Evolutionary conservation across 2,888 invertebrate species (phyloP), one percentile per base, ranked within the genome.

Genomic region (Melieria omissa): DNA sequence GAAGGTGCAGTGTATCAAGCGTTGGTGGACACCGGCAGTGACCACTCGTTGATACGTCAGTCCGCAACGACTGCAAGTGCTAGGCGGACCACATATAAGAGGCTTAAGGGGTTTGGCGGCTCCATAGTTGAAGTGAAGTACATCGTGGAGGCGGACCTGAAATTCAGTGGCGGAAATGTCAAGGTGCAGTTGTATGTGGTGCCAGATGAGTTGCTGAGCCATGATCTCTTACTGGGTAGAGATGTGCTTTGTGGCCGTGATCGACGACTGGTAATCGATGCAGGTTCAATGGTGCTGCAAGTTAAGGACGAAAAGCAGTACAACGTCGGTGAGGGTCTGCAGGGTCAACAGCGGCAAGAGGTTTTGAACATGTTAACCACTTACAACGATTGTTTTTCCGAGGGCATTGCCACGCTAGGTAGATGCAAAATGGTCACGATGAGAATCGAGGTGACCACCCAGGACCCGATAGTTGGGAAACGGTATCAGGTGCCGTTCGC

Each of bases 1-100:
- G 63, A 64, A 16, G 64, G 63, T 1, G 8, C 14, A 47, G 12
- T 10, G 47, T 46, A 52, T 16, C n/a, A n/a, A 41, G 63, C 57
- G 4, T 63, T 70, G 10, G 47, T 70, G 6, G 70, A 70, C 49
- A 70, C 64, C n/a, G 63, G 70, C 16, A 70, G 63, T 42, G 70
- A 70, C 42, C 29, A 62, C 49, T 70, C 70, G 4, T 12, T 63
- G 4, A 47, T 70, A 8, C n/a, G 63, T 16, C 45, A 55, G 6
- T 70, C 55, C 10, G 12, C 46, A 47, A 49, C 29, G 16, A n/a
- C 55, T 4, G 46, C 46, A 5, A 54, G n/a, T 14, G 45, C 41
- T 49, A 29, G 45, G 4, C 41, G 47, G 45, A 12, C 46, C 12
- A 47, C 16, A 12, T 3, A 29, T 9, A 12, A 12, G 29, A 12